phyloP scores from a whole-genome alignment of 2,888 invertebrate genomes.

The Apamea sordens region DNA sequence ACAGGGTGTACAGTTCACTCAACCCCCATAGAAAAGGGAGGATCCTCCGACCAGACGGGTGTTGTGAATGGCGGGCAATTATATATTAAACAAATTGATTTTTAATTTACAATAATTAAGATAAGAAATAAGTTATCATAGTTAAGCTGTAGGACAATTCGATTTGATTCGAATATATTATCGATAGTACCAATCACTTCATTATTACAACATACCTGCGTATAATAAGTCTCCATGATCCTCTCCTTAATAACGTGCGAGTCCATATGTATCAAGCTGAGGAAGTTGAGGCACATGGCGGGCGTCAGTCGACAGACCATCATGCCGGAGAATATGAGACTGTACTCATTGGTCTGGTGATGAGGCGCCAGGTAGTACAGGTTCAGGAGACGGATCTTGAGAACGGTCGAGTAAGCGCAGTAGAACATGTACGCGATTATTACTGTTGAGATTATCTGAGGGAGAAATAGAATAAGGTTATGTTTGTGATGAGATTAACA shows the following conservation, averaged over 20 bases:
- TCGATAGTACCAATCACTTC: not conserved
- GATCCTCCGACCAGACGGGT: too few relatives aligned
- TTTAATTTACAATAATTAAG: not conserved
- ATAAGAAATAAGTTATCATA: not conserved
- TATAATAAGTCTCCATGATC: conserved; percentile 97
- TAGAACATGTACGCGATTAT: conserved; percentile 98
- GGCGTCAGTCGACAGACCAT: conserved; percentile 99
- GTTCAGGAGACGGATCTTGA: conserved; percentile 98
- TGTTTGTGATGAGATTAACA: not conserved
- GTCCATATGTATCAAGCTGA: conserved; percentile 99
- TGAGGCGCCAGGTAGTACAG: conserved; percentile 99
- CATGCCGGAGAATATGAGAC: conserved; percentile 99
- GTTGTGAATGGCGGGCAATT: too few relatives aligned
- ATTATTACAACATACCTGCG: conserved; percentile 92
- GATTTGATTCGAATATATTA: not conserved
- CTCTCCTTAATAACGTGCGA: conserved; percentile 96
- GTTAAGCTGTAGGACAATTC: not conserved
- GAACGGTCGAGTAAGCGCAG: conserved; percentile 99
- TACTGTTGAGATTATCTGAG: conserved; percentile 95
- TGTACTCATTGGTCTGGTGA: conserved; percentile 99
- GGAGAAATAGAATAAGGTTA: not conserved
- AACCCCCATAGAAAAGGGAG: too few relatives aligned
- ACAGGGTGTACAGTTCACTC: too few relatives aligned
- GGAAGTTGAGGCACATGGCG: conserved; percentile 99
- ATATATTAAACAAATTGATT: not conserved